These are phyloP conservation scores for Poecilia picta DNA, from an alignment of 2,797 vertebrate genomes.

Conservation along the genomic window DNA sequence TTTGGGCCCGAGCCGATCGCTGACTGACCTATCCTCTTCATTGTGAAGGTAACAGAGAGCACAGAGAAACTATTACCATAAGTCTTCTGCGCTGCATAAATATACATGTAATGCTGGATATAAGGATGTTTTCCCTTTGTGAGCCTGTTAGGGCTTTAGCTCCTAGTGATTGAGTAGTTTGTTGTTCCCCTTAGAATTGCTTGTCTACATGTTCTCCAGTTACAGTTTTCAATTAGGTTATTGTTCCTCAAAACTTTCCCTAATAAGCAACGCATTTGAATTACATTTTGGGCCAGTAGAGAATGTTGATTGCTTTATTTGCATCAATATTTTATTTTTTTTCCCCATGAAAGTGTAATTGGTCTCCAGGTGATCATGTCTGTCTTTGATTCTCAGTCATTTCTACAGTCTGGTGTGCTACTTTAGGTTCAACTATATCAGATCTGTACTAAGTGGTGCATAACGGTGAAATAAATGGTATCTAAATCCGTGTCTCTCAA, in stretches of 20 bases:
- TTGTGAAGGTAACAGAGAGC: slow-evolving; percentile 21
- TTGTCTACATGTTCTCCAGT: neutral
- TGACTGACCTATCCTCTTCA: slow-evolving; percentile 68
- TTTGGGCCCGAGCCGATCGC: slow-evolving; percentile 58
- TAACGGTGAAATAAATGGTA: neutral
- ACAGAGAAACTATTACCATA: slow-evolving; percentile 20
- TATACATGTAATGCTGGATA: slow-evolving; percentile 3
- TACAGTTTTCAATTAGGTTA: neutral
- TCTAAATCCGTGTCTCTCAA: neutral
- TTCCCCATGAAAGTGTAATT: neutral
- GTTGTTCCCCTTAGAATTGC: neutral
- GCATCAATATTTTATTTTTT: neutral
- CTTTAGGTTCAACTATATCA: neutral
- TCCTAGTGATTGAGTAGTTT: neutral
- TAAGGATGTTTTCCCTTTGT: neutral
- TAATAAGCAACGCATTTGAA: neutral
- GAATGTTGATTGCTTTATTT: neutral
- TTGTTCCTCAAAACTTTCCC: neutral
- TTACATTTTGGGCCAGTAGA: neutral
- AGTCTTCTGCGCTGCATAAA: slow-evolving; percentile 18
- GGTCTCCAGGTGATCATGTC: neutral
- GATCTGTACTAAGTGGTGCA: neutral
- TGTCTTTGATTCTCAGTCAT: neutral
- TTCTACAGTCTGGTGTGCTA: neutral
- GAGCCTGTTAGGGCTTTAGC: slow-evolving; percentile 8